phyloP scores from a whole-genome alignment of 2,888 invertebrate species.

The Papilio gigon region DNA sequence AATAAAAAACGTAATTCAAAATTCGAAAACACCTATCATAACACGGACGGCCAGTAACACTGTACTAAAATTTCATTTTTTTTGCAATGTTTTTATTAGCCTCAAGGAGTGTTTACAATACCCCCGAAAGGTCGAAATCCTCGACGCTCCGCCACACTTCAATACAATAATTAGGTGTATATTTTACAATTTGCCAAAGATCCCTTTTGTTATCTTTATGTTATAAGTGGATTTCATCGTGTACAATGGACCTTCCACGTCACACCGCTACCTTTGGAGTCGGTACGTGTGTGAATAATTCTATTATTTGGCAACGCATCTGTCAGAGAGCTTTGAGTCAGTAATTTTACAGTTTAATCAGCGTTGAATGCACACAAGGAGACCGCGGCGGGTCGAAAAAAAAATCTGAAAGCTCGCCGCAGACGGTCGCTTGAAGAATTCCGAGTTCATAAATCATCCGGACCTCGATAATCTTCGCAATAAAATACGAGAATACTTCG shows the following conservation, averaged over 20 bases:
- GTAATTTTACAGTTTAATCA: constrained; percentile 83
- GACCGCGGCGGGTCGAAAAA: constrained; percentile 69
- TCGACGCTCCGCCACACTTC: constrained; percentile 69
- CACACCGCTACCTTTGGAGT: constrained; percentile 67
- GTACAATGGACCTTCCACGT: constrained; percentile 71
- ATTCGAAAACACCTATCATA: constrained; percentile 64
- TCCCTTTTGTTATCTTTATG: constrained; percentile 73
- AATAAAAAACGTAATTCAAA: constrained; percentile 41
- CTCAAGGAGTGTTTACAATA: constrained; percentile 72
- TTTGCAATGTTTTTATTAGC: constrained; percentile 78
- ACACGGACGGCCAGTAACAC: constrained; percentile 55
- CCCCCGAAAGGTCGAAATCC: constrained; percentile 60
- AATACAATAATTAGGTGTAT: constrained; percentile 81
- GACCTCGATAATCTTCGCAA: constrained; percentile 66
- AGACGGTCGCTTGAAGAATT: constrained; percentile 64
- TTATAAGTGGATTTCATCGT: constrained; percentile 75
- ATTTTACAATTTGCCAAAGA: constrained; percentile 82
- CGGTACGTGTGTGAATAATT: constrained; percentile 75
- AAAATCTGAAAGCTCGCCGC: constrained; percentile 57
- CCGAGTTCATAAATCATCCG: constrained; percentile 72
- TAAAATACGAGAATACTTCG: constrained; percentile 44
- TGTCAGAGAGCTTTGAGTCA: constrained; percentile 77
- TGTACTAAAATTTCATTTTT: constrained; percentile 47
- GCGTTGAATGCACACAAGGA: constrained; percentile 80
- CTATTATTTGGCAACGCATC: constrained; percentile 80